Percentiles rank a stretch among this genome's conserved stretches.
These are phyloP conservation scores for Hiodon alosoides DNA, from an alignment of 2,113 vertebrate species.

Conservation along the genomic window DNA sequence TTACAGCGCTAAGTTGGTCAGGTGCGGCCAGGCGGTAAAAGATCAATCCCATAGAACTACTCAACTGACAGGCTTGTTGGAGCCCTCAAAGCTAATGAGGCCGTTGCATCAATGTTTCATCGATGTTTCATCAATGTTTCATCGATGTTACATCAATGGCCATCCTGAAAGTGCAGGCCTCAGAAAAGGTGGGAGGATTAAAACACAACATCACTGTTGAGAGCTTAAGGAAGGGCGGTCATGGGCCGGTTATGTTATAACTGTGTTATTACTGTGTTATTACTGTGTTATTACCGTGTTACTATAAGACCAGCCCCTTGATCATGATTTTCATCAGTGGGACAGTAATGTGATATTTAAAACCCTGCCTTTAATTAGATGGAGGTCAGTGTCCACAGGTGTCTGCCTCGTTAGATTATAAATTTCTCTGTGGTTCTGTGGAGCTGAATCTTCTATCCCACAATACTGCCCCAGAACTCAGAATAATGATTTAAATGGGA, in stretches of 20 bases:
- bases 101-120: not conserved
- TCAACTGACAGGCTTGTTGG: conserved; percentile 18
- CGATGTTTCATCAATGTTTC: too few species aligned
- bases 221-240: not conserved
- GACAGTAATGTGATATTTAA: conserved; percentile 28
- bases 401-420: conserved; percentile 16
- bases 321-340: conserved; percentile 20
- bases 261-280: too few species aligned
- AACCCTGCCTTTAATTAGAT: conserved; percentile 13
- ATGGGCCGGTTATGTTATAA: not conserved
- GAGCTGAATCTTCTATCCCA: not conserved
- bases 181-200: not conserved
- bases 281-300: conserved; percentile 7
- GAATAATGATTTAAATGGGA: conserved; percentile 27
- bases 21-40: not conserved
- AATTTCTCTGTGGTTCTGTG: conserved; percentile 6
- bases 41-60: not conserved
- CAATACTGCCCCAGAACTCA: conserved; percentile 4
- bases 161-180: not conserved
- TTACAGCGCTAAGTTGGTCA: not conserved
- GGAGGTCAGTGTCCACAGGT: conserved; percentile 19
- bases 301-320: conserved; percentile 16
- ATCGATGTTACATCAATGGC: too few species aligned
- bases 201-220: conserved; percentile 3
- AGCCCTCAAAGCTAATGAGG: not conserved